These are phyloP conservation scores for Sciurus niger DNA, from an alignment of 2,113 vertebrate genomes.

Conservation along the genomic window DNA sequence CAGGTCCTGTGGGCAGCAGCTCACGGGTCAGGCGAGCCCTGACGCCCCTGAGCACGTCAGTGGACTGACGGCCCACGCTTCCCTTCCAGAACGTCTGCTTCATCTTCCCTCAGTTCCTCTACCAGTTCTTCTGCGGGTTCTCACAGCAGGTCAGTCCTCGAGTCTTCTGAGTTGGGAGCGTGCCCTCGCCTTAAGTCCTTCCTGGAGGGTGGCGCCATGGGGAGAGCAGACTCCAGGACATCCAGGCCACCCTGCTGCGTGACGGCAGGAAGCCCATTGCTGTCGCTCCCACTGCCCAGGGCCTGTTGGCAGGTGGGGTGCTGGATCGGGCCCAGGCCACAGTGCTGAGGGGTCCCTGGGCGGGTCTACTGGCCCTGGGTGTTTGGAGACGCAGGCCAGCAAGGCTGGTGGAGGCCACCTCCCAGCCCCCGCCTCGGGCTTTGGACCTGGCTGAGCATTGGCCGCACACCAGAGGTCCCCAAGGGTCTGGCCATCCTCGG, in stretches of 20 bases:
- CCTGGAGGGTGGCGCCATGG: fast-evolving
- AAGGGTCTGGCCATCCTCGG: background rate
- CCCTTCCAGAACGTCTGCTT: conserved; percentile 97
- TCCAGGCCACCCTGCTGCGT: background rate
- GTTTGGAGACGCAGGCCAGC: too few relatives aligned
- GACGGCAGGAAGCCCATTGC: too few relatives aligned
- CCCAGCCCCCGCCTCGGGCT: too few relatives aligned
- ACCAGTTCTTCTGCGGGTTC: conserved; percentile 99
- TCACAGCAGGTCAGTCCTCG: conserved; percentile 95
- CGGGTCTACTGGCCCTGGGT: background rate
- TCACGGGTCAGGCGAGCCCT: too few relatives aligned
- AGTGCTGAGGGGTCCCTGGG: background rate
- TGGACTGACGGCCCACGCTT: conserved; percentile 66
- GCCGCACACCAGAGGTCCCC: background rate
- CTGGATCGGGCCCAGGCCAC: background rate
- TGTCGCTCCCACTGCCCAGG: background rate
- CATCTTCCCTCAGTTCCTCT: conserved; percentile 99
- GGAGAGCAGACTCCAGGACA: background rate
- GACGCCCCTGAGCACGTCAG: fast-evolving
- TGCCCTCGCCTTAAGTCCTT: background rate
- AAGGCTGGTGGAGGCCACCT: too few relatives aligned
- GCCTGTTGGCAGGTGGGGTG: background rate
- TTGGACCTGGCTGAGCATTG: fast-evolving
- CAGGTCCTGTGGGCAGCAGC: background rate
- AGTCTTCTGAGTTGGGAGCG: background rate